These are phyloP conservation scores for Drosophila guanche DNA, from an alignment of 1,140 invertebrate species.

Conservation along the genomic window DNA sequence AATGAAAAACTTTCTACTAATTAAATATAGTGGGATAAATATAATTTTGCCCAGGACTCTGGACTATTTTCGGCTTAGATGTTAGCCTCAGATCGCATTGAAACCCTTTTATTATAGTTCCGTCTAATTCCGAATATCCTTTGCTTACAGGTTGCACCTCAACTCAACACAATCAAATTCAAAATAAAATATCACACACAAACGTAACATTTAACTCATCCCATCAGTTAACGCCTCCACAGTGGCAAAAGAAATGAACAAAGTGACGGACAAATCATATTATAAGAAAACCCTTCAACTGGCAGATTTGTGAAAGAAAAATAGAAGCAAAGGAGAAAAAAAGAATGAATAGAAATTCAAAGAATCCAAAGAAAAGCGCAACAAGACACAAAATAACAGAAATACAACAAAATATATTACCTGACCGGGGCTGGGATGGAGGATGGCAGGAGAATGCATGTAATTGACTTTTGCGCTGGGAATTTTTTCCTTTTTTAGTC, in stretches of 20 bases:
- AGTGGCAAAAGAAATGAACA: neutral
- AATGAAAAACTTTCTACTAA: too few relatives aligned
- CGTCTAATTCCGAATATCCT: conserved; percentile 10
- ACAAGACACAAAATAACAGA: conserved; percentile 61
- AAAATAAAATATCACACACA: conserved; percentile 9
- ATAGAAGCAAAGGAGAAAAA: conserved; percentile 24
- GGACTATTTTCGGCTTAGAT: too few relatives aligned
- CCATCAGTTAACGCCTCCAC: conserved; percentile 40
- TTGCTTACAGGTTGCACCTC: conserved; percentile 11
- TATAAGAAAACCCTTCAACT: conserved; percentile 67
- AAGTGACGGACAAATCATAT: conserved; percentile 51
- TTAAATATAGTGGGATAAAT: too few relatives aligned
- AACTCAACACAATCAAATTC: too few relatives aligned
- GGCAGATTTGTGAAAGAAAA: conserved; percentile 31
- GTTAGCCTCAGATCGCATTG: conserved; percentile 6
- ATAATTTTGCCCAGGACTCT: too few relatives aligned
- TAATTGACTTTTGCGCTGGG: conserved; percentile 77
- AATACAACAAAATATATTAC: conserved; percentile 58
- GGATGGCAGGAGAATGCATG: conserved; percentile 65
- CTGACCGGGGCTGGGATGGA: conserved; percentile 12
- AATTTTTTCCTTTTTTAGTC: conserved; percentile 40
- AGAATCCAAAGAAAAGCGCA: conserved; percentile 72
- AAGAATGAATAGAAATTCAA: conserved; percentile 49
- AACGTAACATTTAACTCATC: conserved; percentile 15
- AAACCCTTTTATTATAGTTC: conserved; percentile 24